Percentiles rank a stretch among this genome's conserved stretches.
Evolutionary conservation across 1,140 invertebrate genomes (phyloP).

Genomic region (Eumeta japonica): DNA sequence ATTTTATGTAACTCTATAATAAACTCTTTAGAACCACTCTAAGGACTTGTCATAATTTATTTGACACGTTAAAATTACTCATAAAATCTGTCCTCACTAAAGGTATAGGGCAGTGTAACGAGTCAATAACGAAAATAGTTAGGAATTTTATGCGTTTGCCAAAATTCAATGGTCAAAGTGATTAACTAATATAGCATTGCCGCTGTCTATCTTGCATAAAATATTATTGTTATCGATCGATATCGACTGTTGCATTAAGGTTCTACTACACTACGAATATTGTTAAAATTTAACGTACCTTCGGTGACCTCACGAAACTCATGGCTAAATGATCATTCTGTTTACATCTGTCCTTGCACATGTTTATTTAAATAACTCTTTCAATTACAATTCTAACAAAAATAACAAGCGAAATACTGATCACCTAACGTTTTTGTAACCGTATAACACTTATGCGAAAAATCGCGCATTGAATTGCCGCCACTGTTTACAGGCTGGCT

Average conservation of each 20-base stretch:
- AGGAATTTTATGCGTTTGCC: too few relatives aligned
- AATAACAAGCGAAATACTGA: conserved; percentile 2
- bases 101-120: too few relatives aligned
- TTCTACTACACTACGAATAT: neutral
- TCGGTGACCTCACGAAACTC: neutral
- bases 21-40: too few relatives aligned
- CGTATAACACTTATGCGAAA: too few relatives aligned
- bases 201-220: neutral
- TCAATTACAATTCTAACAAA: too few relatives aligned
- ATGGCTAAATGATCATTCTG: neutral
- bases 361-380: conserved; percentile 3
- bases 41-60: neutral
- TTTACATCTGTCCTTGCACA: neutral
- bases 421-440: conserved; percentile 4
- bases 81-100: too few relatives aligned
- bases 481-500: neutral
- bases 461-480: neutral
- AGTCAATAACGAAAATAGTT: too few relatives aligned
- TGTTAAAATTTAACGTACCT: neutral
- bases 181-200: neutral
- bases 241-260: neutral
- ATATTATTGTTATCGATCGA: neutral
- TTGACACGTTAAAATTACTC: too few relatives aligned
- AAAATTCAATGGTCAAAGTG: neutral
- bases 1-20: too few relatives aligned